Conservation (phyloP, 2,888 invertebrate species). For the Polietes domitor region DNA sequence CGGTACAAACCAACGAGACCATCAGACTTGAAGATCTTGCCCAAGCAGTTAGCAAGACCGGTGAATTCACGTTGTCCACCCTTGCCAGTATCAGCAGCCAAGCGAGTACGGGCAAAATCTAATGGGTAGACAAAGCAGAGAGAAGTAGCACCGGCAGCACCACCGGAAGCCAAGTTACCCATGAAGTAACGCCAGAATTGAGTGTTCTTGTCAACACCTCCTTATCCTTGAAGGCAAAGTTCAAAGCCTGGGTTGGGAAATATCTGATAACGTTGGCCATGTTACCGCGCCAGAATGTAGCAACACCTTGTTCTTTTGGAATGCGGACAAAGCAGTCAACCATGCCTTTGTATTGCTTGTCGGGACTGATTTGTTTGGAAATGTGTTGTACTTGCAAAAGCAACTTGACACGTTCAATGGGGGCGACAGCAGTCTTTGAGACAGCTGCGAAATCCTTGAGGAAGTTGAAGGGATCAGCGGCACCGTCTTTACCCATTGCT, state of each 20-base stretch:
- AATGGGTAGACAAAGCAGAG: slow-evolving; percentile 97
- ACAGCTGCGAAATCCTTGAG: slow-evolving; percentile 94
- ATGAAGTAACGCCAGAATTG: slow-evolving; percentile 94
- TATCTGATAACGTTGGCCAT: slow-evolving; percentile 96
- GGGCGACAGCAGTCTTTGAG: slow-evolving; percentile 96
- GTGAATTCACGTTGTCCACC: slow-evolving; percentile 90
- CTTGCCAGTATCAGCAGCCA: slow-evolving; percentile 93
- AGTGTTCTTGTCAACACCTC: slow-evolving; percentile 92
- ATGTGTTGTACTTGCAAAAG: slow-evolving; percentile 97
- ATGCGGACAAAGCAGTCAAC: slow-evolving; percentile 92
- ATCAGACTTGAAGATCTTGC: slow-evolving; percentile 92
- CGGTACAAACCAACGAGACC: slow-evolving; percentile 93
- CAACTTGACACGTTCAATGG: slow-evolving; percentile 96
- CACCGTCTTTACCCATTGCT: slow-evolving; percentile 81
- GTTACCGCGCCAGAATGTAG: slow-evolving; percentile 96
- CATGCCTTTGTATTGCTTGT: slow-evolving; percentile 96
- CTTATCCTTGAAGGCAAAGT: slow-evolving; percentile 97
- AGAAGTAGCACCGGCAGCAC: slow-evolving; percentile 96
- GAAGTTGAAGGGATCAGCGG: slow-evolving; percentile 90
- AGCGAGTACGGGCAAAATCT: slow-evolving; percentile 96
- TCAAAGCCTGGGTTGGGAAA: slow-evolving; percentile 96
- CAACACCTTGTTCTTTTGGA: slow-evolving; percentile 92
- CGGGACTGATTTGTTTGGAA: slow-evolving; percentile 92
- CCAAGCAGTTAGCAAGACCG: slow-evolving; percentile 93
- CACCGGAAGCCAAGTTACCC: slow-evolving; percentile 95